These are phyloP conservation scores for Andrena praecox DNA, from an alignment of 2,888 invertebrate species.

Conservation along the genomic window DNA sequence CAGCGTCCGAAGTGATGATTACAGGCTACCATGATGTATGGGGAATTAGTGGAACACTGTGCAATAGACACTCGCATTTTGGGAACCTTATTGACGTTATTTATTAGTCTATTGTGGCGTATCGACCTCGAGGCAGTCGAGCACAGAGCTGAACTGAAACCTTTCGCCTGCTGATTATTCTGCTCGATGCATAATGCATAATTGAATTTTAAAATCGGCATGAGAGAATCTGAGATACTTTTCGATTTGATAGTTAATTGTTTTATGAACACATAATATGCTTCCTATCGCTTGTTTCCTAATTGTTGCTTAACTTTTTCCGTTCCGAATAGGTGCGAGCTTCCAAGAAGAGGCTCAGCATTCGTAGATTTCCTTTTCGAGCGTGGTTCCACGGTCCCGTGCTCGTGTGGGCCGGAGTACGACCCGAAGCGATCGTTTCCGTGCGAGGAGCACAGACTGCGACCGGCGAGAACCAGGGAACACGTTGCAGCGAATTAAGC, in stretches of 20 bases:
- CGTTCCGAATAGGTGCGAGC: not conserved
- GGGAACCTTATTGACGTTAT: constrained; percentile 27
- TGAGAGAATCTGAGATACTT: no score
- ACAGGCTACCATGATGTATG: constrained; percentile 53
- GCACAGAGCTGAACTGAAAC: not conserved
- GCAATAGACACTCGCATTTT: constrained; percentile 14
- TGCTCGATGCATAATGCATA: not conserved
- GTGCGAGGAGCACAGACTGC: constrained; percentile 32
- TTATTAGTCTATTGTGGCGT: constrained; percentile 22
- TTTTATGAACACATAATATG: no score
- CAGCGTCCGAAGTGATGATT: constrained; percentile 67
- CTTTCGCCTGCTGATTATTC: not conserved
- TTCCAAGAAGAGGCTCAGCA: not conserved
- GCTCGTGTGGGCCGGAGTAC: not conserved
- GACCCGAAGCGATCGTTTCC: constrained; percentile 21
- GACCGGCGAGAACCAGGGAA: constrained; percentile 26
- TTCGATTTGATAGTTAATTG: no score
- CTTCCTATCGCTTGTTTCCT: not conserved
- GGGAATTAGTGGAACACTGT: constrained; percentile 25
- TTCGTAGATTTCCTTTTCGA: constrained; percentile 1
- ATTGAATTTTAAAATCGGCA: not conserved
- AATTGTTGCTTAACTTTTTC: not conserved
- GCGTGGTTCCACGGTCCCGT: constrained; percentile 1
- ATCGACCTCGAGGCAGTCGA: constrained; percentile 7
- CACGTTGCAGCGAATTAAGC: constrained; percentile 27